phyloP scores from a whole-genome alignment of 2,797 vertebrate genomes.

The Rhabdomys pumilio region DNA sequence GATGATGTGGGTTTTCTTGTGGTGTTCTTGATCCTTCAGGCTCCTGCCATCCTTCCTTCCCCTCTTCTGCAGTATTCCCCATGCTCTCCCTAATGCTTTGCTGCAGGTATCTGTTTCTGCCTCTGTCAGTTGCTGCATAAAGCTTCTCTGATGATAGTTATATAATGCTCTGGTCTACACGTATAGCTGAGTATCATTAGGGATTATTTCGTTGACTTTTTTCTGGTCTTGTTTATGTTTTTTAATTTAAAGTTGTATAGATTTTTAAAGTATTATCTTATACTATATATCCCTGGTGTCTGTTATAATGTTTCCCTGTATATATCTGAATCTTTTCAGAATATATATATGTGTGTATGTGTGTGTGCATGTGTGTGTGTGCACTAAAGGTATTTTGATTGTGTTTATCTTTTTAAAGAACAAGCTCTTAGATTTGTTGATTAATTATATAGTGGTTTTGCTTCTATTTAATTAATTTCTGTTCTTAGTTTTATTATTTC shows the following conservation, averaged over 20 bases:
- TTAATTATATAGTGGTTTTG: neutral
- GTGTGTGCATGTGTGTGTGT: fast-evolving
- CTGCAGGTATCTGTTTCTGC: neutral
- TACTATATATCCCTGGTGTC: neutral
- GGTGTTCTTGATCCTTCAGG: neutral
- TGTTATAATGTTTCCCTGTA: neutral
- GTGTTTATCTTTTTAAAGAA: neutral
- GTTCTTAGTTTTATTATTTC: neutral
- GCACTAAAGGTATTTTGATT: neutral
- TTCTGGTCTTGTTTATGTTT: neutral
- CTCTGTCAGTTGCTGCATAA: neutral
- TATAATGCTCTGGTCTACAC: neutral
- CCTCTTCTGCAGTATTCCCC: neutral
- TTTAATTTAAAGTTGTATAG: neutral
- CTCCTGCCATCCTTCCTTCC: neutral
- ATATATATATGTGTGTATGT: no score
- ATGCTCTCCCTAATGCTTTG: neutral
- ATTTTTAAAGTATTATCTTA: neutral
- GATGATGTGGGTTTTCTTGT: neutral
- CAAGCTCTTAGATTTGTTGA: neutral
- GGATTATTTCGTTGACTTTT: neutral
- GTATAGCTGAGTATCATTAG: neutral
- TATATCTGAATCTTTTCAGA: neutral
- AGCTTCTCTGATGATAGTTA: neutral
- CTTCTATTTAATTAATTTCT: neutral